Conservation (phyloP, 2,113 vertebrate species). For the Syngnathus typhle region DNA sequence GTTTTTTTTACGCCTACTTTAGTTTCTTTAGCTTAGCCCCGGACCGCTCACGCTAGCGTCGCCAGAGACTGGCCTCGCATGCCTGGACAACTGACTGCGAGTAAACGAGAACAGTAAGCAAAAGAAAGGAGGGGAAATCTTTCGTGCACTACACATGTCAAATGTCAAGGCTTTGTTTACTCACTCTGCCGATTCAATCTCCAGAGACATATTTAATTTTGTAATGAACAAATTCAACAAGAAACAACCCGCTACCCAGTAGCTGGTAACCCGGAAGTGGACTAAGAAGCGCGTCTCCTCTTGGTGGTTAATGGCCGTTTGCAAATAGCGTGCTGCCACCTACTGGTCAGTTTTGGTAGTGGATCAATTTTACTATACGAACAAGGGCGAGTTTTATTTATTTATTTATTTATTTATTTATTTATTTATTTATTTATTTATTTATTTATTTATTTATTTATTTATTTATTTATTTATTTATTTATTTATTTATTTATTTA, state of each 20-base stretch:
- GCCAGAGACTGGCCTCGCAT: conserved; percentile 24
- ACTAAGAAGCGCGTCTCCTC: background rate
- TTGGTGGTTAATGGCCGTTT: background rate
- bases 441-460: too few species aligned
- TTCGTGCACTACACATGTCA: accelerated
- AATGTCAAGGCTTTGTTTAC: conserved; percentile 1
- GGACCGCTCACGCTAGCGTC: conserved; percentile 11
- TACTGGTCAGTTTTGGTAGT: background rate
- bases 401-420: too few species aligned
- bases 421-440: too few species aligned
- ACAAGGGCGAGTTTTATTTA: too few species aligned
- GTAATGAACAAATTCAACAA: conserved; percentile 5
- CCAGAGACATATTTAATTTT: conserved; percentile 68
- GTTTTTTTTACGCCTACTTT: background rate
- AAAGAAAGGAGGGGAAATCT: accelerated
- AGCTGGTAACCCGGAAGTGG: conserved; percentile 24
- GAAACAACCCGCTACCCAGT: background rate
- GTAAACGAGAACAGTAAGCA: background rate
- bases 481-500: too few species aligned
- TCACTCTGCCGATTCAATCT: conserved; percentile 77
- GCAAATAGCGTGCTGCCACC: background rate
- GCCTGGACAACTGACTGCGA: background rate
- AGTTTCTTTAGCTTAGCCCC: conserved; percentile 27
- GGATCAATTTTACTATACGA: too few species aligned
- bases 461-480: too few species aligned